Evolutionary conservation across 1,140 invertebrate genomes (phyloP), one percentile per base, ranked within the genome.

Genomic region (Arion vulgaris): DNA sequence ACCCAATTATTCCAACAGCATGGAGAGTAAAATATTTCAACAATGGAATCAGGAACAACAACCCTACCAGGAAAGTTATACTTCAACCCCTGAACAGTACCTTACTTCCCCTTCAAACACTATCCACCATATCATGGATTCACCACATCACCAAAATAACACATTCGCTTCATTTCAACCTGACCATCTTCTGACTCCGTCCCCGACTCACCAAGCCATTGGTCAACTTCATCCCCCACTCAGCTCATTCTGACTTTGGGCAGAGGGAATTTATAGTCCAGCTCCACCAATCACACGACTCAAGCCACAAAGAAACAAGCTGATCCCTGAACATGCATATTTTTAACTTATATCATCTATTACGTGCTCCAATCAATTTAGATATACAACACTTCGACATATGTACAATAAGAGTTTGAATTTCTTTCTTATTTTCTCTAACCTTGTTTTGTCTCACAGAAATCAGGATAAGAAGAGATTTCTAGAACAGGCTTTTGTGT

Each of bases 191-290:
- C 96, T 96, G 23, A 98, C 97, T 23, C 97, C 97, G 0, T 98
- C 97, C 9, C 98, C 98, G 97, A 98, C 81, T 97, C 96, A 9
- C 97, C 97, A 0, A 96, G 96, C 32, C 96, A 98, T 92, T 98
- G 97, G 97, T 98, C 96, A 0, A 96, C 96, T 26, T 96, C 96
- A 38, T 97, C 96, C n/a, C 97, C 97, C 96, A 96, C 90, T 96
- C 95, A 51, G 91, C 90, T 11, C 95, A 95, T 85, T 97, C 96
- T 39, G 97, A 98, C n/a, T n/a, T 90, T 98, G 97, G 97, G 98
- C 97, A 36, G 97, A 98, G 89, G 97, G 96, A 86, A 96, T 96
- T 72, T 91, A 91, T n/a, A 92, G 91, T 74, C 92, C 92, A 15
- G 87, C 87, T 17, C 88, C 88, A 62, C 66, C 17, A 66, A 66